Evolutionary conservation across 2,888 invertebrate genomes (phyloP), one percentile per base, ranked within the genome.

Genomic region (Macrosiphum euphorbiae): DNA sequence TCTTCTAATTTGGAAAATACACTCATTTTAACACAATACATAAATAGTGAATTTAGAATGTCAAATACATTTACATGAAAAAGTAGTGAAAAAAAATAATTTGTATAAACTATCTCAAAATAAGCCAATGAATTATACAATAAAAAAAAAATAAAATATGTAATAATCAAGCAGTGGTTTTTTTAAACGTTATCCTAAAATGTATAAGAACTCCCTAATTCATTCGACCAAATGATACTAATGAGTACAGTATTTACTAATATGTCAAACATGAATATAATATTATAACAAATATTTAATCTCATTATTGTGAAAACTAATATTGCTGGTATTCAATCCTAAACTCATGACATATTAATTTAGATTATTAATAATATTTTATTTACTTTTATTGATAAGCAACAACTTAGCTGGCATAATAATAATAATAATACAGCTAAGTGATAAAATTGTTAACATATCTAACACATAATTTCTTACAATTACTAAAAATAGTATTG

Each of bases 211-310:
- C 88, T 92, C 67, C 41, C 89, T 35, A 89, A 93, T 89, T 93
- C 89, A 85, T 90, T 89, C 41, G 35, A 90, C 35, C 61, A 26
- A 10, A 58, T 61, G 85, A 85, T 85, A 16, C 85, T 89, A 93
- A 90, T 55, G 93, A 93, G 93, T 93, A 93, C 93, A 93, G 89
- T 93, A 89, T 93, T 88, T 11, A 92, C 87, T 87, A 87, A 50
- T 35, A 35, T 88, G 28, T 92, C 52, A 41, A 87, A 50, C 26
- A 44, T 88, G n/a, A 78, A 78, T 88, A 92, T 67, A 44, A 52
- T 92, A 55, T 84, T 35, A 35, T 78, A 55, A 44, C 88, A 78
- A 44, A 67, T 55, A 24, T 52, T 67, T 20, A 26, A 78, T 78
- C 52, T n/a, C n/a, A n/a, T 11, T 78, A 78, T 88, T 92, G 24